Conservation (phyloP, 2,797 vertebrate species). For the Anomalospiza imberbis region DNA sequence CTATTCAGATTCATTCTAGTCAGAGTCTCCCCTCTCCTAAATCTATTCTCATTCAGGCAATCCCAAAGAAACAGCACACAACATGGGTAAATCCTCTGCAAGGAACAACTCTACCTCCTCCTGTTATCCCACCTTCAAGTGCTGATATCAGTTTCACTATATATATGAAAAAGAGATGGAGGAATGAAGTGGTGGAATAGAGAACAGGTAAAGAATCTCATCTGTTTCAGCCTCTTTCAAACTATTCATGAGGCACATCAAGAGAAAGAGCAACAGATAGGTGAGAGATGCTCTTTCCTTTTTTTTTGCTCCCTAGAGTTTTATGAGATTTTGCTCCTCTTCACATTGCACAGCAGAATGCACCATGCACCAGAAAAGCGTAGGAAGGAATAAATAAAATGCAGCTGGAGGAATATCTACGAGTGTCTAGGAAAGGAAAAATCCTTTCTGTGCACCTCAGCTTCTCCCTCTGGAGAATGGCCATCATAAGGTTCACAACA, state of each 20-base stretch:
- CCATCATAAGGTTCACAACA: background rate
- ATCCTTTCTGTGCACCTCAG: background rate
- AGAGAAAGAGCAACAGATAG: background rate
- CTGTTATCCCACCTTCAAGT: background rate
- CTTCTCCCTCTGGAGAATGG: background rate
- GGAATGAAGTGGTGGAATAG: background rate
- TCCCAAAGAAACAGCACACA: background rate
- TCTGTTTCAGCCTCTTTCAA: background rate
- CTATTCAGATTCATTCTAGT: background rate
- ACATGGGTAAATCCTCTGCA: constrained; percentile 11
- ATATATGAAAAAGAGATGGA: background rate
- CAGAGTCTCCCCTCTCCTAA: background rate
- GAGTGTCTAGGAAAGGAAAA: background rate
- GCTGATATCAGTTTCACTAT: background rate
- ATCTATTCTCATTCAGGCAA: background rate
- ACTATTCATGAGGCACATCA: background rate
- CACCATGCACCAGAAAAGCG: background rate
- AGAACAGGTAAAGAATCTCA: background rate
- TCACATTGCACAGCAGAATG: background rate
- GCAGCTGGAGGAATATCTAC: background rate
- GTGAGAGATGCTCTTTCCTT: background rate
- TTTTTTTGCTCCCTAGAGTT: background rate
- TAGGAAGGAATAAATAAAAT: background rate
- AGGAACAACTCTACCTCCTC: constrained; percentile 7
- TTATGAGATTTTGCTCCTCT: constrained; percentile 17